Conservation (phyloP, 2,797 vertebrate genomes). For the Amblyraja radiata region DNA sequence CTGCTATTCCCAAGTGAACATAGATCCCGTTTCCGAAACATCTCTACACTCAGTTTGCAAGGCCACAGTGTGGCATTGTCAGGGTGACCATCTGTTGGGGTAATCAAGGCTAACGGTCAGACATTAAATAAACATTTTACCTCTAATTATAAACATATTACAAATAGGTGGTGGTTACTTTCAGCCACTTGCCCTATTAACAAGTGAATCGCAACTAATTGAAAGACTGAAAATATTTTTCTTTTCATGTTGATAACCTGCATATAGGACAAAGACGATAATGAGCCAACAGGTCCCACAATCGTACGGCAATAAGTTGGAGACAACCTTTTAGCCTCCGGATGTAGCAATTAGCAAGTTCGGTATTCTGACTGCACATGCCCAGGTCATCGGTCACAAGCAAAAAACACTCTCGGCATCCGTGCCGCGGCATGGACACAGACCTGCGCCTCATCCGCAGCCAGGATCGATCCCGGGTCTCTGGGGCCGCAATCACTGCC, state of each 20-base stretch:
- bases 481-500: too few relatives aligned
- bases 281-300: neutral
- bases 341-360: neutral
- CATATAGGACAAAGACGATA: neutral
- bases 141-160: slow-evolving; percentile 8
- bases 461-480: too few relatives aligned
- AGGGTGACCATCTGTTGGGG: slow-evolving; percentile 16
- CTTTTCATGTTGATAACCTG: neutral
- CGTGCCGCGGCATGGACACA: too few relatives aligned
- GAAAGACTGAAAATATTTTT: neutral
- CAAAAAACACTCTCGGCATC: too few relatives aligned
- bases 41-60: slow-evolving; percentile 2
- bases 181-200: neutral
- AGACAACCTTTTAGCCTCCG: neutral
- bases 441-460: too few relatives aligned
- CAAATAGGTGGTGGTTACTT: neutral
- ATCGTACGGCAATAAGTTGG: neutral
- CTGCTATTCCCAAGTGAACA: neutral
- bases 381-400: too few relatives aligned
- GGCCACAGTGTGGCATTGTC: neutral
- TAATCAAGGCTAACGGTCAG: slow-evolving; percentile 29
- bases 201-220: neutral
- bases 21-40: neutral
- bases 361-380: too few relatives aligned
- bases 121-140: slow-evolving; percentile 23